Base-by-base conservation (phyloP, 1,140 invertebrate species). In the Hylyphantes graminicola region DNA sequence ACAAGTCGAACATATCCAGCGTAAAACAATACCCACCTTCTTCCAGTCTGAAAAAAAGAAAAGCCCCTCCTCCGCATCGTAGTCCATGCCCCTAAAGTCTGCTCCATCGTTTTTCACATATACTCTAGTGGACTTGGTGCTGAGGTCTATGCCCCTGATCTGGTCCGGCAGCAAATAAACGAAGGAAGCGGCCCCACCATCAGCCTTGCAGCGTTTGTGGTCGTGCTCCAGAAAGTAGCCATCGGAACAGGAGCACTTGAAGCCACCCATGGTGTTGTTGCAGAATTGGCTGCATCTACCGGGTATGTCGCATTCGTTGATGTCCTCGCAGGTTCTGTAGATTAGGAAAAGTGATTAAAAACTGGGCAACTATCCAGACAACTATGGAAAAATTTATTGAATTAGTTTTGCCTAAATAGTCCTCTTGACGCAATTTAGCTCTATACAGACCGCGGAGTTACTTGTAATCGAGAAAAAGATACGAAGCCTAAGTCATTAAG, bases 271-370 rank as follows among this genome's bases (percentile, higher is more conserved):
- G 87, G 95, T 94, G 89, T 99, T 99, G 67, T 93, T 92, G 89
- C 97, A 99, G 74, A 93, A 92, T 89, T 99, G 97, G 0, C 97
- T 98, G 89, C 97, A 99, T 0, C 93, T 92, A 2, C 96, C 97
- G 0, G 94, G 93, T 11, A 76, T 86, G 65, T 94, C 90, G 88
- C 98, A 99, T 90, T 99, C 97, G 89, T 99, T 93, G 57, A 98
- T 93, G 90, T 99, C 97, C 13, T 77, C 73, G 35, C 95, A 35
- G 35, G 35, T 35, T 35, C 35, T 35, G 1, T 35, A 35, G 35
- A 35, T 35, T 35, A 35, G 5, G 5, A 35, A 35, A 35, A 5
- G 35, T 1, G 35, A 5, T 35, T 35, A 35, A 35, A 35, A 35
- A 35, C 35, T 35, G 35, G 35, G 35, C 2, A 35, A 35, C 35